Evolutionary conservation across 2,888 invertebrate genomes (phyloP).

Genomic region (Scaptomyza caliginosa): DNA sequence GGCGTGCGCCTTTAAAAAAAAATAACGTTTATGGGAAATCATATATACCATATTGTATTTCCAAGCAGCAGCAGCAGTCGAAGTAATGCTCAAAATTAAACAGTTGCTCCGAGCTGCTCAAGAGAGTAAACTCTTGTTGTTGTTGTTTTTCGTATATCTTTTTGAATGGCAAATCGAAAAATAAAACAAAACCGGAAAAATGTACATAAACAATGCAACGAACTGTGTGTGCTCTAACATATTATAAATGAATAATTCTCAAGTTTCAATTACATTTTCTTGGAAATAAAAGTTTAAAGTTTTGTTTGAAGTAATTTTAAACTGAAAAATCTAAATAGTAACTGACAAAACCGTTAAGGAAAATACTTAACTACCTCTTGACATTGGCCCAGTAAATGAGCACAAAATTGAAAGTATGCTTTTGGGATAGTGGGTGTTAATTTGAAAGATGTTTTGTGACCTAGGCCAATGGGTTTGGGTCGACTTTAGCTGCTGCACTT

Average conservation of each 20-base stretch:
- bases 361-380: background rate
- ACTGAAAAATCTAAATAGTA: background rate
- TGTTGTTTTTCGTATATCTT: constrained; percentile 11
- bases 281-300: too few species aligned
- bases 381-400: background rate
- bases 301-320: too few species aligned
- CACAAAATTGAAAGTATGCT: background rate
- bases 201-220: constrained; percentile 26
- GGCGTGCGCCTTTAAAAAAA: constrained; percentile 79
- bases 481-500: constrained; percentile 42
- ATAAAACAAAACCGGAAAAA: constrained; percentile 77
- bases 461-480: constrained; percentile 57
- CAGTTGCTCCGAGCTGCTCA: constrained; percentile 63
- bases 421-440: background rate
- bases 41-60: constrained; percentile 53
- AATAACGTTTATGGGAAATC: constrained; percentile 77
- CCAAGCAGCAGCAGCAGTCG: constrained; percentile 55
- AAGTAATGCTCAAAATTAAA: constrained; percentile 37
- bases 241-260: background rate
- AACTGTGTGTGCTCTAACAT: constrained; percentile 45
- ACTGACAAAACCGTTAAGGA: background rate
- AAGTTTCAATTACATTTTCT: background rate
- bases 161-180: constrained; percentile 74
- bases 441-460: constrained; percentile 39
- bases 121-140: constrained; percentile 63